These are phyloP conservation scores for Apostichopus californicus DNA, from an alignment of 35 echinoderm and acorn worm genomes.

Conservation along the genomic window DNA sequence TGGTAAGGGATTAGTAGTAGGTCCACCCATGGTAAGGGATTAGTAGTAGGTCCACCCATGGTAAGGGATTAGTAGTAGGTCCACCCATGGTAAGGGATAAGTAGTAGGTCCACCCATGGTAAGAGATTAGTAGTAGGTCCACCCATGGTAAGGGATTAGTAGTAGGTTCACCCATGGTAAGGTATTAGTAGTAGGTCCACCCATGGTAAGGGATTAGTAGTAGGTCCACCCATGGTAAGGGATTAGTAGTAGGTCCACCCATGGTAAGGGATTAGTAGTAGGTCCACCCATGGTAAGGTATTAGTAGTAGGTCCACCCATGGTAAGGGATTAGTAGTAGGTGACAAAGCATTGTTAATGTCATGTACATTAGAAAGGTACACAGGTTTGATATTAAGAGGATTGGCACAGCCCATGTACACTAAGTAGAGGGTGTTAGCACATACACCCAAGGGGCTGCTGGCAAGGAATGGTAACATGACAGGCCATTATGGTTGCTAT, in stretches of 20 bases:
- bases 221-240: too few relatives aligned
- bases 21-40: conserved; percentile 13
- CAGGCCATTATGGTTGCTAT: too few relatives aligned
- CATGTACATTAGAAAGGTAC: neutral
- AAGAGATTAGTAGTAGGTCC: too few relatives aligned
- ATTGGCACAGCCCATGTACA: neutral
- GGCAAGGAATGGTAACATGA: neutral
- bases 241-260: too few relatives aligned
- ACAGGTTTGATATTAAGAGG: conserved; percentile 9
- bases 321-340: neutral
- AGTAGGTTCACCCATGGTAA: conserved; percentile 4
- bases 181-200: neutral
- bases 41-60: conserved; percentile 1
- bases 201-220: conserved; percentile 16
- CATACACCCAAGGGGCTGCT: neutral
- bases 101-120: too few relatives aligned
- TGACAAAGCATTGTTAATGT: neutral
- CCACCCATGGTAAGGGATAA: too few relatives aligned
- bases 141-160: conserved; percentile 33
- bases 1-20: conserved; percentile 11
- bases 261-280: conserved; percentile 16
- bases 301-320: neutral
- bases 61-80: conserved; percentile 1
- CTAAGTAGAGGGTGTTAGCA: neutral
- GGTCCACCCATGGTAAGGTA: conserved; percentile 7